A percentile compares a stretch with the other conserved stretches of the same genome.
Conservation (phyloP, 2,113 vertebrate genomes). For the Tachysurus fulvidraco region DNA sequence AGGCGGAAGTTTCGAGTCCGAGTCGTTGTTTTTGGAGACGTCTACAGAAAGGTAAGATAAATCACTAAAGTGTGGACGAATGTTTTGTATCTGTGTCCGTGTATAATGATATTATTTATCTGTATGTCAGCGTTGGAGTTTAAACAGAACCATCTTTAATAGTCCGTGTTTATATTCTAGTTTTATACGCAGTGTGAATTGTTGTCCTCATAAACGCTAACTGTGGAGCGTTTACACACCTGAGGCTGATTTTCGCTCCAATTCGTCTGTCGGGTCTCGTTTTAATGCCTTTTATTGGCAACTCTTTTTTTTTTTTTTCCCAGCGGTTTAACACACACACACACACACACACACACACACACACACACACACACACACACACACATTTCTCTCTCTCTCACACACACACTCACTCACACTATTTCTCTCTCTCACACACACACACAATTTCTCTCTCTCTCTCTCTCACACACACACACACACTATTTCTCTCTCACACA, state of each 20-base stretch:
- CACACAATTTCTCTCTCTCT: no score
- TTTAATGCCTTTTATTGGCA: not conserved
- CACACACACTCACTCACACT: no score
- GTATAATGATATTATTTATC: not conserved
- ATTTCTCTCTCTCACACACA: no score
- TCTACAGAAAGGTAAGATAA: not conserved
- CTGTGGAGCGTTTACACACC: constrained; percentile 46
- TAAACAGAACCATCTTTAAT: not conserved
- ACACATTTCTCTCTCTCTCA: no score
- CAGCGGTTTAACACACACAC: not conserved
- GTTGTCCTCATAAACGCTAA: not conserved
- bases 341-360: no score
- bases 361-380: no score
- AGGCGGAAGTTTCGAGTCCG: constrained; percentile 16
- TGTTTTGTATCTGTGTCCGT: not conserved
- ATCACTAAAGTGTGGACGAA: not conserved
- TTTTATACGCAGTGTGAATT: not conserved
- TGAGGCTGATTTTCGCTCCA: constrained; percentile 35
- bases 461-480: no score
- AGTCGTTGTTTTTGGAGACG: not conserved
- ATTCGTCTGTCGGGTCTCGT: constrained; percentile 53
- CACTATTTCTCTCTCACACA: no score
- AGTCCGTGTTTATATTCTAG: not conserved
- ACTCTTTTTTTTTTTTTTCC: constrained; percentile 16
- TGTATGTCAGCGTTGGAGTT: not conserved